phyloP scores from a whole-genome alignment of 37 sponge, comb jelly and placozoan species.

The Oscarella lobularis region DNA sequence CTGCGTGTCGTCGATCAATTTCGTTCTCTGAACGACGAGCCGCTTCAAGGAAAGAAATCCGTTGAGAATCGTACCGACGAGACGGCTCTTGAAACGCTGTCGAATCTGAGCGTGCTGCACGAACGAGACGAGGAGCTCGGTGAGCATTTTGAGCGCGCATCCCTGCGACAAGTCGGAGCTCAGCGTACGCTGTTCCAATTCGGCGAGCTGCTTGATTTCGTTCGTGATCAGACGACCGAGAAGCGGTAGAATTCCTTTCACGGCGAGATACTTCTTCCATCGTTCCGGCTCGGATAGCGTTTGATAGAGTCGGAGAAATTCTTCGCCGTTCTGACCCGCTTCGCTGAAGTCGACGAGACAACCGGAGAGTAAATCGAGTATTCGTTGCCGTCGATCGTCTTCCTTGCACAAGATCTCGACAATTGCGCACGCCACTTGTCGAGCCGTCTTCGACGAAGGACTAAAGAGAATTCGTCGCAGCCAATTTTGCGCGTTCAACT shows the following conservation, averaged over 20 bases:
- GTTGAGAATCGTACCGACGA: conserved; percentile 69
- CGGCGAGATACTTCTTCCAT: conserved; percentile 72
- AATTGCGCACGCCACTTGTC: conserved; percentile 41
- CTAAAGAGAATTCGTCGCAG: conserved; percentile 71
- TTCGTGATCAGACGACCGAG: conserved; percentile 47
- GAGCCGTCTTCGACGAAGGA: conserved; percentile 45
- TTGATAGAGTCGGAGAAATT: conserved; percentile 53
- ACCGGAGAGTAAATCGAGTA: conserved; percentile 58
- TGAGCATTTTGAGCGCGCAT: conserved; percentile 75
- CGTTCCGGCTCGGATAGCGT: conserved; percentile 25
- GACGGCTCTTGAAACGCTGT: conserved; percentile 44
- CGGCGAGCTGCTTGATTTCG: conserved; percentile 44
- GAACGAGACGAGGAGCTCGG: conserved; percentile 58
- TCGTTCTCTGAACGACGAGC: conserved; percentile 67
- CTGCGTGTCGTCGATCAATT: conserved; percentile 73
- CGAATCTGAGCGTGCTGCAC: conserved; percentile 39
- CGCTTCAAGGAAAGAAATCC: conserved; percentile 78
- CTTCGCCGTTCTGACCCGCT: conserved; percentile 67
- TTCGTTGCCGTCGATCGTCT: conserved; percentile 34
- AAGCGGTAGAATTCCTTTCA: conserved; percentile 41
- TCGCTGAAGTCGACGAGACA: conserved; percentile 28
- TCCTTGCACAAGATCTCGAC: conserved; percentile 41
- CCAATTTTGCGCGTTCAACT: conserved; percentile 29
- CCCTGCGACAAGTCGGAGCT: conserved; percentile 84
- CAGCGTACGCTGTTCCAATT: conserved; percentile 69